These are phyloP conservation scores for Mesitornis unicolor DNA, from an alignment of 2,113 vertebrate genomes.

Conservation along the genomic window DNA sequence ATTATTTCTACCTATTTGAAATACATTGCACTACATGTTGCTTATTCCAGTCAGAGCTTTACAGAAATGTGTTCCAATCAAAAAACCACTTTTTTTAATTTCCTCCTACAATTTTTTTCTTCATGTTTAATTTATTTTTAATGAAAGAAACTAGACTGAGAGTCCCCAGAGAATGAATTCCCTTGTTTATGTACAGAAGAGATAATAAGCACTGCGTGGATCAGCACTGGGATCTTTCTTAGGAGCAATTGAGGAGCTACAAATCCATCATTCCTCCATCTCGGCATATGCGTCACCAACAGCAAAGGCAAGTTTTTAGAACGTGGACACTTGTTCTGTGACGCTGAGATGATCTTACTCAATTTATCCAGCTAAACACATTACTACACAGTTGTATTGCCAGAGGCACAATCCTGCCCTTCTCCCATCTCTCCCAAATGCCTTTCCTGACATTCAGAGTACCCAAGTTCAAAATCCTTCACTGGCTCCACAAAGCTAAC, in stretches of 20 bases:
- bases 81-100: background rate
- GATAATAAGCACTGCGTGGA: background rate
- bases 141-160: conserved; percentile 22
- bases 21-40: conserved; percentile 1
- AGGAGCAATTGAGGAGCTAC: background rate
- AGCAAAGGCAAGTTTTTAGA: background rate
- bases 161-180: background rate
- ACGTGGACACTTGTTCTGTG: background rate
- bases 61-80: conserved; percentile 36
- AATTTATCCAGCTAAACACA: background rate
- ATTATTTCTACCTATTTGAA: conserved; percentile 59
- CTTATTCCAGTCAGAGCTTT: conserved; percentile 39
- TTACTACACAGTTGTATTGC: background rate
- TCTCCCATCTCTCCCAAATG: background rate
- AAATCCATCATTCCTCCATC: background rate
- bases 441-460: background rate
- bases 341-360: background rate
- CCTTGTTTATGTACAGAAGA: conserved; percentile 30
- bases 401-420: background rate
- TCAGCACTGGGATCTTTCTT: background rate
- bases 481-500: background rate
- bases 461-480: background rate
- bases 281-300: accelerated
- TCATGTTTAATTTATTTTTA: conserved; percentile 36
- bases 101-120: background rate